phyloP scores from a whole-genome alignment of 2,113 vertebrate species.

The Vulpes ferrilata region DNA sequence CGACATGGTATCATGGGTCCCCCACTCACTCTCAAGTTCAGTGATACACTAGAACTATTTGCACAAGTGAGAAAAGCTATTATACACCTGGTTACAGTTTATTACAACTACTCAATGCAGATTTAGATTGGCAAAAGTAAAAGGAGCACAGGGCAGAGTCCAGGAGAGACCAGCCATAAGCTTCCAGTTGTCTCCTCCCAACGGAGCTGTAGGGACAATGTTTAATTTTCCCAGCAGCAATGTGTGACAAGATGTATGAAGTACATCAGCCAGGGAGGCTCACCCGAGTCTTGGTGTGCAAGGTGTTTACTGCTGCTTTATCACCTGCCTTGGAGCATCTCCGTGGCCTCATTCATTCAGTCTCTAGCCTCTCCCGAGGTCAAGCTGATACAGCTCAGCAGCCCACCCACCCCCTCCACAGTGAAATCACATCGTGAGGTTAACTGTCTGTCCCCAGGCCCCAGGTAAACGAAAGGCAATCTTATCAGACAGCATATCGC shows the following conservation, averaged over 20 bases:
- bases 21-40: not conserved
- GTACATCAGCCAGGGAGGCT: not conserved
- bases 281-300: not conserved
- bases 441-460: not conserved
- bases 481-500: not conserved
- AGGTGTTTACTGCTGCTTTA: not conserved
- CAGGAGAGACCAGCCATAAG: not conserved
- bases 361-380: constrained; percentile 28
- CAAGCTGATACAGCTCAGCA: not conserved
- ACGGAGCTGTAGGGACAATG: too few relatives aligned
- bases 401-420: not conserved
- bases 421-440: constrained; percentile 4
- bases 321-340: not conserved
- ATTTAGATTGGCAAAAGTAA: not conserved
- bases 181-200: not conserved
- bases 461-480: not conserved
- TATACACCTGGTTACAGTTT: not conserved
- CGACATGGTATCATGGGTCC: not conserved
- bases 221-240: not conserved
- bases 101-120: not conserved
- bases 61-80: not conserved
- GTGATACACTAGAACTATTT: not conserved
- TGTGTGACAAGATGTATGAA: not conserved
- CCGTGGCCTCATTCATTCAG: not conserved
- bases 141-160: not conserved